phyloP scores from a whole-genome alignment of 2,113 vertebrate genomes.

The Neotoma lepida region DNA sequence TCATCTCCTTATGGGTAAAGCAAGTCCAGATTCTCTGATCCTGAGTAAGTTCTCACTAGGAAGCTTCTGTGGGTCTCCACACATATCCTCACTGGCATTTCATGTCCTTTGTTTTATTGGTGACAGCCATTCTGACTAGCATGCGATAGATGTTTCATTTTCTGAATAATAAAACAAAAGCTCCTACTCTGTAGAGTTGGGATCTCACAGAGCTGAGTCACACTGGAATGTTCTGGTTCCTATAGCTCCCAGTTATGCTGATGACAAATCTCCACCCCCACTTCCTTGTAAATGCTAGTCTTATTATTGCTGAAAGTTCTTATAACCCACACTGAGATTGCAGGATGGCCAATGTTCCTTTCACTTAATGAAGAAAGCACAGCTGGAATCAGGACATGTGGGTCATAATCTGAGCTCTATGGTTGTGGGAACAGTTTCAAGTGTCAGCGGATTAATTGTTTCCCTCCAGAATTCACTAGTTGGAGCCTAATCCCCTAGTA shows the following conservation, averaged over 20 bases:
- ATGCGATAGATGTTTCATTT: not conserved
- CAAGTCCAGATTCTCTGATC: no score
- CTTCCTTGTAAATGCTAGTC: not conserved
- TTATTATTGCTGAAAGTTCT: slow-evolving; percentile 1
- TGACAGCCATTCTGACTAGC: not conserved
- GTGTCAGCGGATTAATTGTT: not conserved
- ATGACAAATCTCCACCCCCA: not conserved
- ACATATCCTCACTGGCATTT: no score
- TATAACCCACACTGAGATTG: not conserved
- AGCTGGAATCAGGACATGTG: not conserved
- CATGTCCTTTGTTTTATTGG: not conserved
- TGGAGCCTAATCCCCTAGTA: not conserved
- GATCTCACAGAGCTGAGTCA: not conserved
- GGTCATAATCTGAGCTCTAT: not conserved
- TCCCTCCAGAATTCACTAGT: not conserved
- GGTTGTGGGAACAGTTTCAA: not conserved
- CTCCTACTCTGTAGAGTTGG: not conserved
- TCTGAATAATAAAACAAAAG: slow-evolving; percentile 1
- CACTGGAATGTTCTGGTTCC: not conserved
- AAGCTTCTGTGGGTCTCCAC: no score
- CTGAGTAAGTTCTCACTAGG: no score
- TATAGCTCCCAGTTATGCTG: not conserved
- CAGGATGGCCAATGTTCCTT: slow-evolving; percentile 12
- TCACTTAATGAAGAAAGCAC: not conserved
- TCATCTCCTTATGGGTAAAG: no score